phyloP scores from a whole-genome alignment of 1,140 invertebrate genomes.

The Diprion similis region DNA sequence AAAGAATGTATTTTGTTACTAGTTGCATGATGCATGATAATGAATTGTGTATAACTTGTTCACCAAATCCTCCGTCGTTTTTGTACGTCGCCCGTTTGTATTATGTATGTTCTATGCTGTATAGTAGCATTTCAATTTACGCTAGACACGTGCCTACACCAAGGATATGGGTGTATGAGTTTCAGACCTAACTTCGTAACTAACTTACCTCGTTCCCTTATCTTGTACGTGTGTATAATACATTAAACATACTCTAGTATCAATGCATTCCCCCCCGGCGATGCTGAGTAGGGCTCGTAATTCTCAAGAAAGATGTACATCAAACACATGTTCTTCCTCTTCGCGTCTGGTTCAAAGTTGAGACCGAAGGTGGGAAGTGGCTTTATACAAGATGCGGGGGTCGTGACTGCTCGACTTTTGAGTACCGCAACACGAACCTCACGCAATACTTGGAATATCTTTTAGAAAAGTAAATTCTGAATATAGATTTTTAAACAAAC shows the following conservation, averaged over 20 bases:
- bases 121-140: neutral
- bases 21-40: neutral
- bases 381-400: neutral
- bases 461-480: no score
- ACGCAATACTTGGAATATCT: no score
- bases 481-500: no score
- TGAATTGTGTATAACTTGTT: neutral
- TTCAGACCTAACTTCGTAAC: neutral
- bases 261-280: neutral
- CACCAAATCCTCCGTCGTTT: neutral
- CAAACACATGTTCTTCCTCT: neutral
- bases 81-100: neutral
- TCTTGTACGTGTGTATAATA: neutral
- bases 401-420: no score
- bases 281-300: neutral
- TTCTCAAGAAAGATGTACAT: neutral
- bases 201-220: neutral
- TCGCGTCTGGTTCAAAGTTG: neutral
- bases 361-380: neutral
- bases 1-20: neutral
- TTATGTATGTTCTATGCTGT: neutral
- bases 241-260: neutral
- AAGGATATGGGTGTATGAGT: no score
- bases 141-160: neutral
- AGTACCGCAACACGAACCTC: no score